These are phyloP conservation scores for Galeruca laticollis DNA, from an alignment of 2,888 invertebrate genomes.

Conservation along the genomic window DNA sequence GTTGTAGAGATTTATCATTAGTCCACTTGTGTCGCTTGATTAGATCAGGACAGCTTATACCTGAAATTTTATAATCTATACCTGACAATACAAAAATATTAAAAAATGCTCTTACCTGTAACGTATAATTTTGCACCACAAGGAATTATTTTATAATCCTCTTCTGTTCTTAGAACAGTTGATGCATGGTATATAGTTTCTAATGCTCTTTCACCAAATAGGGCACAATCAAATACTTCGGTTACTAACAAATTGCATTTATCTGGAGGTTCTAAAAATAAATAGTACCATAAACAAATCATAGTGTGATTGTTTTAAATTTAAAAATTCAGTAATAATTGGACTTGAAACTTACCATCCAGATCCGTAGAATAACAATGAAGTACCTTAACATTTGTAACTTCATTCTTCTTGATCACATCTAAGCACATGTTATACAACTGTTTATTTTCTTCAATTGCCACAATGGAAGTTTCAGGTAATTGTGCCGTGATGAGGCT, in stretches of 20 bases:
- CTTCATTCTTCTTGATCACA: conserved; percentile 68
- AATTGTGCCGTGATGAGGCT: conserved; percentile 73
- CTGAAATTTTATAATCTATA: conserved; percentile 25
- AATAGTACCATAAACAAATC: too few species aligned
- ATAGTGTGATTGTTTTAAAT: too few species aligned
- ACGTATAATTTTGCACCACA: conserved; percentile 74
- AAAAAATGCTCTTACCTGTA: conserved; percentile 71
- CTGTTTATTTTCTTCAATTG: conserved; percentile 76
- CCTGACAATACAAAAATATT: not conserved
- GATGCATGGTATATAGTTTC: conserved; percentile 78
- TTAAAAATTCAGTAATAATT: too few species aligned
- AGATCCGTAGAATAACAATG: conserved; percentile 74
- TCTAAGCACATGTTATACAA: conserved; percentile 75
- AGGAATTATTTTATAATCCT: conserved; percentile 72
- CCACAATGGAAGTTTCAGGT: conserved; percentile 70
- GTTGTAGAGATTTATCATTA: conserved; percentile 37
- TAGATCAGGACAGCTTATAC: conserved; percentile 40
- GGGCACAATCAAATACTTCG: conserved; percentile 83
- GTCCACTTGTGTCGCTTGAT: conserved; percentile 31
- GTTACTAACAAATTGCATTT: conserved; percentile 74
- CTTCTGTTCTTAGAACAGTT: conserved; percentile 69
- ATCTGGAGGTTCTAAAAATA: conserved; percentile 36
- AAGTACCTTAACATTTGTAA: conserved; percentile 68
- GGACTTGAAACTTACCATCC: conserved; percentile 30
- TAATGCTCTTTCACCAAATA: conserved; percentile 82